A percentile compares a stretch with the other conserved stretches of the same genome.
Evolutionary conservation across 2,113 vertebrate genomes (phyloP).

Genomic region (Myiopsitta monachus): DNA sequence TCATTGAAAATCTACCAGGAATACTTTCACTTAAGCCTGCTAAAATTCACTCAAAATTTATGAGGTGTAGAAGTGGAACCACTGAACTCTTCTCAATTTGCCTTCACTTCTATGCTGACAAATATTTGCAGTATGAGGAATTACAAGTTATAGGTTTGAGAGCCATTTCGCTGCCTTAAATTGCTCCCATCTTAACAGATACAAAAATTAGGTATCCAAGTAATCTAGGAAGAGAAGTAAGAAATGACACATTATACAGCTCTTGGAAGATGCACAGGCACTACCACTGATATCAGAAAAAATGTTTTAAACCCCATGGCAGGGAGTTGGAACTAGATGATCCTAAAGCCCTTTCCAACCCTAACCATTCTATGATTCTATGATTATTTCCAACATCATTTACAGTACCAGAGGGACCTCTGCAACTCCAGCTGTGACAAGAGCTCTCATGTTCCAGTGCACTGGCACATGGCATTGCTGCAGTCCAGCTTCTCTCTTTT

Average conservation of each 20-base stretch:
- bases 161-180: not conserved
- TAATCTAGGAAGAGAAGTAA: not conserved
- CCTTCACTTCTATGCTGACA: not conserved
- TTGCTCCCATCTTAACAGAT: not conserved
- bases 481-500: not conserved
- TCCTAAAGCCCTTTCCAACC: not conserved
- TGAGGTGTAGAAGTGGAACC: not conserved
- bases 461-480: not conserved
- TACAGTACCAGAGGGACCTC: not conserved
- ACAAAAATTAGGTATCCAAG: not conserved
- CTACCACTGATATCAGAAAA: not conserved
- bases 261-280: not conserved
- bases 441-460: not conserved
- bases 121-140: not conserved
- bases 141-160: not conserved
- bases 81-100: not conserved
- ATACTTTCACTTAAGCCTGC: not conserved
- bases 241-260: not conserved
- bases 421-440: not conserved
- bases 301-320: not conserved
- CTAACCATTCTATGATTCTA: not conserved
- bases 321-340: not conserved
- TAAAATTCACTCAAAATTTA: not conserved
- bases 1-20: not conserved
- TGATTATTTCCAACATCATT: not conserved